Conservation (phyloP, 92 coral and sea anemone species). For the Porites divaricata region DNA sequence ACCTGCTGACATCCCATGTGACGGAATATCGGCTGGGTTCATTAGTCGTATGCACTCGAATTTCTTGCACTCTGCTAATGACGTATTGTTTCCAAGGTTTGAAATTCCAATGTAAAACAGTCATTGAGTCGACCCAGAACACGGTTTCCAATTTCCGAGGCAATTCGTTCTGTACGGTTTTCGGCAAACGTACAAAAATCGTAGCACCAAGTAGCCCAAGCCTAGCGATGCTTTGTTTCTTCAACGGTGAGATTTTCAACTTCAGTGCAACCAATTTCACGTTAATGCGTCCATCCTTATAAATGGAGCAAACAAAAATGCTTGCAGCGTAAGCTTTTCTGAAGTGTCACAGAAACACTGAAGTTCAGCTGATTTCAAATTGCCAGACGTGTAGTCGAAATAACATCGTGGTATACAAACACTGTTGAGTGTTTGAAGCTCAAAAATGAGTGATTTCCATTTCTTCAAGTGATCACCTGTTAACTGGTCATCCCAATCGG, state of each 20-base stretch:
- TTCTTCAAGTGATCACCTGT: constrained; percentile 36
- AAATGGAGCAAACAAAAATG: constrained; percentile 43
- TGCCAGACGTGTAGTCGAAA: constrained; percentile 12
- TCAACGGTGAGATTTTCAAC: constrained; percentile 43
- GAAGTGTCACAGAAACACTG: constrained; percentile 68
- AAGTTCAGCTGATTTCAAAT: constrained; percentile 38
- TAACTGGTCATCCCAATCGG: constrained; percentile 43
- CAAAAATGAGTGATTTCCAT: constrained; percentile 36
- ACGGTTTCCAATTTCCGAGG: no score
- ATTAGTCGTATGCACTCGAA: no score
- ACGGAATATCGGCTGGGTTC: no score
- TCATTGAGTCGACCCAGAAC: no score
- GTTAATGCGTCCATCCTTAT: constrained; percentile 39
- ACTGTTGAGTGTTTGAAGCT: constrained; percentile 37
- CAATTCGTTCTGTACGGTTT: no score
- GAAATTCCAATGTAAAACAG: no score
- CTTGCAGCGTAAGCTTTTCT: constrained; percentile 50
- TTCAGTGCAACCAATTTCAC: constrained; percentile 47
- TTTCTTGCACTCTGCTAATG: no score
- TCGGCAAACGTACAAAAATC: no score
- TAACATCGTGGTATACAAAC: constrained; percentile 60
- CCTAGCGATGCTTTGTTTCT: no score
- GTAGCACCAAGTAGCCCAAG: constrained; percentile 68
- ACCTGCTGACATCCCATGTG: no score
- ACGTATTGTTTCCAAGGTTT: no score